phyloP scores from a whole-genome alignment of 2,113 vertebrate genomes.

The Forbesichthys papilliferus region DNA sequence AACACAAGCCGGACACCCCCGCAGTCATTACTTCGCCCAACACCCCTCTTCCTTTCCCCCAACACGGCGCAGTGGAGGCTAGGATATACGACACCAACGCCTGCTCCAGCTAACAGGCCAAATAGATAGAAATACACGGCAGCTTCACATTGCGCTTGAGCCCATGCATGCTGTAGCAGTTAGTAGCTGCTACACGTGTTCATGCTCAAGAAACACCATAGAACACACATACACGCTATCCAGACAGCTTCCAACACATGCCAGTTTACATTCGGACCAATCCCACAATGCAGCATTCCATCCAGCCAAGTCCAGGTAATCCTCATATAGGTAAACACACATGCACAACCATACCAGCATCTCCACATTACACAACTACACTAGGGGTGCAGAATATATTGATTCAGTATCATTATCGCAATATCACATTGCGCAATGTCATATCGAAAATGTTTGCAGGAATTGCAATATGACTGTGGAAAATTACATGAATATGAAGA shows the following conservation, averaged over 20 bases:
- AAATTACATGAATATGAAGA: too few relatives aligned
- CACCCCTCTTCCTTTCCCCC: conserved; percentile 15
- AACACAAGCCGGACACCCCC: not conserved
- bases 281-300: conserved; percentile 31
- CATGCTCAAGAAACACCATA: conserved; percentile 9
- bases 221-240: not conserved
- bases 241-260: not conserved
- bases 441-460: too few relatives aligned
- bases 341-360: conserved; percentile 27
- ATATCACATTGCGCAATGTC: too few relatives aligned
- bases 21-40: not conserved
- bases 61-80: conserved; percentile 31
- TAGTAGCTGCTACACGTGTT: conserved; percentile 10
- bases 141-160: conserved; percentile 2
- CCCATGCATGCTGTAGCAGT: not conserved
- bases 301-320: conserved; percentile 41
- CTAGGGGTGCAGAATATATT: not conserved
- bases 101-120: conserved; percentile 22
- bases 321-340: conserved; percentile 62
- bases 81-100: conserved; percentile 37
- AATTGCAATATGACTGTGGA: too few relatives aligned
- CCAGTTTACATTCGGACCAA: not conserved
- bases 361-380: conserved; percentile 50
- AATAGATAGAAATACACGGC: conserved; percentile 7
- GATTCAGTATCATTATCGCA: too few relatives aligned